Base-by-base conservation (phyloP, 2,113 vertebrate species). In the Dicrurus megarhynchus region DNA sequence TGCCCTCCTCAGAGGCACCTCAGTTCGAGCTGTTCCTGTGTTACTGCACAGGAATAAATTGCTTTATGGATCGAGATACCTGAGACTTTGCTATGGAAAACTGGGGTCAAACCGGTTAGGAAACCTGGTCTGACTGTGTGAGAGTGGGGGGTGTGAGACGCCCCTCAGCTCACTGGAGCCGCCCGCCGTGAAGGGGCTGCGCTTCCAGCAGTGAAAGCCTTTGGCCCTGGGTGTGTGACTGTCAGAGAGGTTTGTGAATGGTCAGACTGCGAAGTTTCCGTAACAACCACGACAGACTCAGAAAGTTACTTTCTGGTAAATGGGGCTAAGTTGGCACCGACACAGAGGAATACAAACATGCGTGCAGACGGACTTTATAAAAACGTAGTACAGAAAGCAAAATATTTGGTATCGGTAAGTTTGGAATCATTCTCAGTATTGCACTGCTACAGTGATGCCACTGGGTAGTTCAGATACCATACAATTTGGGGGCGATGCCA, bases 361-460 rank as follows among this genome's bases (percentile, higher is more conserved):
- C 6, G 3, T 4, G 4, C 8, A 4, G 30, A 6, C 12, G 6
- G n/a, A 23, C 18, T 30, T 11, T 44, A 27, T 4, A 6, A 19
- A 52, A 52, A 35, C 0, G 4, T 16, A 42, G n/a, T 21, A 52
- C 11, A 35, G 74, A 47, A 80, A 69, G 35, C 55, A 75, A 55
- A 63, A 28, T 33, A 46, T 35, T 49, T n/a, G 27, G 27, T 35
- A 11, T 50, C 13, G 53, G 7, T 39, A 60, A 60, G 5, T 60
- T 61, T 41, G 17, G 21, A 55, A 8, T 73, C 20, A 20, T 60
- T 77, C 42, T 82, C 77, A 24, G 4, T 61, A 16, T 13, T 35
- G 37, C 22, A 5, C 16, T 64, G 61, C n/a, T 57, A 52, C 75
- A 21, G 26, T 47, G 52, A 30, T 30, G 28, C 32, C 2, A 14